These are phyloP conservation scores for Actinostola sp. DNA, from an alignment of 92 coral and sea anemone genomes.

Conservation along the genomic window DNA sequence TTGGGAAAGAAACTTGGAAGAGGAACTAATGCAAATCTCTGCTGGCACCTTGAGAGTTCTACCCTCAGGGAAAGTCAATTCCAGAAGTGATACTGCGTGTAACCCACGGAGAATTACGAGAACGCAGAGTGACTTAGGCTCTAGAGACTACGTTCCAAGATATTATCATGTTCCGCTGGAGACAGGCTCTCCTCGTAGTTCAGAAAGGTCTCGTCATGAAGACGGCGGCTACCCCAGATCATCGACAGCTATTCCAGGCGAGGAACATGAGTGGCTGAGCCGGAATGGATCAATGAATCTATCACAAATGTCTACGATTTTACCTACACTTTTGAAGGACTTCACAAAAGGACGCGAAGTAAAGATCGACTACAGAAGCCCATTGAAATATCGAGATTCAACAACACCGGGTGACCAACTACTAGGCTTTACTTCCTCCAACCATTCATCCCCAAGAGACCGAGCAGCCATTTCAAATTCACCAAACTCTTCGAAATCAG, in stretches of 20 bases:
- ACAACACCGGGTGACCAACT: conserved; percentile 19
- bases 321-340: conserved; percentile 59
- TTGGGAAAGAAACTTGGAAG: conserved; percentile 75
- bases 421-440: neutral
- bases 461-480: conserved; percentile 41
- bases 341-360: conserved; percentile 13
- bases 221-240: conserved; percentile 30
- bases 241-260: conserved; percentile 45
- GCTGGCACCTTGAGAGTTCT: conserved; percentile 43
- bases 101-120: neutral
- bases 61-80: conserved; percentile 2
- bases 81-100: neutral
- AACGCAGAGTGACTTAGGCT: conserved; percentile 39
- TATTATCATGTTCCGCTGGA: neutral
- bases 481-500: conserved; percentile 60
- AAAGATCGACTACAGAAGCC: conserved; percentile 13
- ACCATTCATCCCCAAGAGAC: neutral
- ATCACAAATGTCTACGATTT: conserved; percentile 58
- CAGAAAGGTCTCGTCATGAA: conserved; percentile 20
- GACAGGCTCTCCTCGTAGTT: neutral
- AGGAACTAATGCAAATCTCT: conserved; percentile 77
- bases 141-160: neutral
- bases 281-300: conserved; percentile 46
- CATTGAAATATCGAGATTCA: conserved; percentile 9
- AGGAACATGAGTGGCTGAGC: conserved; percentile 17